phyloP scores from a whole-genome alignment of 2,797 vertebrate species.

The Paguma larvata region DNA sequence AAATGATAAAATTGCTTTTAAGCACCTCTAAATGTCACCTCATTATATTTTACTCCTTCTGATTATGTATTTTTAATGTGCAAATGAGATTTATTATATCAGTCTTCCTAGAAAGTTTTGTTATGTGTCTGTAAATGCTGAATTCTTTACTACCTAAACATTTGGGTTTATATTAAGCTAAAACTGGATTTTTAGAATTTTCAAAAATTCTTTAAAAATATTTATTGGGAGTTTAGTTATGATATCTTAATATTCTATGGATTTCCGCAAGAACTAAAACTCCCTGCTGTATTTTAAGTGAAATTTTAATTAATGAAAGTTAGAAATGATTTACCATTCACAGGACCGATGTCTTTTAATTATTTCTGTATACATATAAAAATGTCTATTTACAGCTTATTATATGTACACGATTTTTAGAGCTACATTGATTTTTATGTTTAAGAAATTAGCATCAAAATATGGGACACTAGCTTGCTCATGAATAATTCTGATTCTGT shows the following conservation, averaged over 20 bases:
- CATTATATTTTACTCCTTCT: conserved; percentile 66
- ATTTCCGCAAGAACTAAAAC: conserved; percentile 7
- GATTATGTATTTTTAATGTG: conserved; percentile 69
- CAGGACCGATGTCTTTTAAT: background rate
- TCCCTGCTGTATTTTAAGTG: background rate
- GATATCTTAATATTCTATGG: background rate
- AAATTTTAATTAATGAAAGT: background rate
- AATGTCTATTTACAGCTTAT: background rate
- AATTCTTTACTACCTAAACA: background rate
- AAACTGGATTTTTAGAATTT: background rate
- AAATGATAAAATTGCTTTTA: conserved; percentile 75
- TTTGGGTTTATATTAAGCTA: background rate
- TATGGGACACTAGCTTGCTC: background rate
- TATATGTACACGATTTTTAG: background rate
- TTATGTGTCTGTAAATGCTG: conserved; percentile 20
- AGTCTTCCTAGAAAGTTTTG: conserved; percentile 55
- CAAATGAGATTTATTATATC: conserved; percentile 45
- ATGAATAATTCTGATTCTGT: background rate
- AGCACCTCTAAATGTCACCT: conserved; percentile 75
- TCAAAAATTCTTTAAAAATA: background rate
- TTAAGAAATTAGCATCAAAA: background rate
- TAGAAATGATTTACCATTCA: background rate
- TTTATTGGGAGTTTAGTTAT: background rate
- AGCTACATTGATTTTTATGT: background rate
- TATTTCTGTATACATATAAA: background rate